Evolutionary conservation across 37 sponge, comb jelly and placozoan species (phyloP).

Genomic region (Chondrilla cf. caribensis): DNA sequence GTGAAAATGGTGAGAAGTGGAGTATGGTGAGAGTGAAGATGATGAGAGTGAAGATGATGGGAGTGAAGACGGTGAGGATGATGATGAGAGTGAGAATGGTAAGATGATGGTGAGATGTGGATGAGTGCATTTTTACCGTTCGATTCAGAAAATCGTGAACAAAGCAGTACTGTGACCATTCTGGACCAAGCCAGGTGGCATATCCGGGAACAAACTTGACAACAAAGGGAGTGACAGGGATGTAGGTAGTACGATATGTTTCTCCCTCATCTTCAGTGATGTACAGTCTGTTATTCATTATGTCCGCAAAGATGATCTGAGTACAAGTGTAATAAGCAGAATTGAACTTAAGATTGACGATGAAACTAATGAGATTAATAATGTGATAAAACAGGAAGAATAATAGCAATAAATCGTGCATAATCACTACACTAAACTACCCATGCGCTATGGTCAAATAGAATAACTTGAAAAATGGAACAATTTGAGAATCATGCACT

Average conservation of each 20-base stretch:
- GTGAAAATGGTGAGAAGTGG: too few species aligned
- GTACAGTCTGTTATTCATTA: constrained; percentile 31
- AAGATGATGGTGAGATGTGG: too few species aligned
- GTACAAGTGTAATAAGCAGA: background rate
- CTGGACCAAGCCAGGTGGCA: background rate
- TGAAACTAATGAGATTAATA: too few species aligned
- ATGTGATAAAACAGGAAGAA: too few species aligned
- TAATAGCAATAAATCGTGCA: background rate
- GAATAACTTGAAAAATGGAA: too few species aligned
- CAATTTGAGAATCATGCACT: too few species aligned
- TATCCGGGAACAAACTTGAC: constrained; percentile 14
- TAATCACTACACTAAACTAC: background rate
- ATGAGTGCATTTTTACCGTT: constrained; percentile 14
- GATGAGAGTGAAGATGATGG: constrained; percentile 1
- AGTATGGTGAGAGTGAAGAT: background rate
- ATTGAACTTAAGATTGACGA: background rate
- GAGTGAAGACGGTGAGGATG: background rate
- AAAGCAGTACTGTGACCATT: background rate
- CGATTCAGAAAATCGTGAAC: constrained; percentile 30
- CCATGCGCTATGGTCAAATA: too few species aligned
- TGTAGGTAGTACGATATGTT: constrained; percentile 2
- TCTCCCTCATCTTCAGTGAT: constrained; percentile 69
- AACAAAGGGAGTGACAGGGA: constrained; percentile 21
- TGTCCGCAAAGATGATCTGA: constrained; percentile 59
- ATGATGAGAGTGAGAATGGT: background rate